Conservation (phyloP, 2,797 vertebrate genomes). For the Danio albolineatus region DNA sequence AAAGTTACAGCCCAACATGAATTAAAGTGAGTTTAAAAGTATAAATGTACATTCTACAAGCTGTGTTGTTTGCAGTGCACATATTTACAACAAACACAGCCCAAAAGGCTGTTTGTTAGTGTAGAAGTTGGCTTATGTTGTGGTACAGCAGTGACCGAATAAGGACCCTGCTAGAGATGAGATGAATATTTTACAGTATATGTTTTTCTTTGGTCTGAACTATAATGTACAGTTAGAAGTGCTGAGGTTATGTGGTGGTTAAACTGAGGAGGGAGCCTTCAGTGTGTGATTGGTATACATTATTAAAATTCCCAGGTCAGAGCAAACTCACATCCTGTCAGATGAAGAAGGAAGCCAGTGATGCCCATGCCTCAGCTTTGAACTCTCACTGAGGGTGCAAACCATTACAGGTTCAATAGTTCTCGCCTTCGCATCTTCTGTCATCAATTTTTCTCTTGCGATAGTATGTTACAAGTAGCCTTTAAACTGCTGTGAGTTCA, state of each 20-base stretch:
- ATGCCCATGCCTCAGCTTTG: slow-evolving; percentile 68
- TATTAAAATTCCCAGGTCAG: slow-evolving; percentile 71
- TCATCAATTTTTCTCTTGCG: slow-evolving; percentile 33
- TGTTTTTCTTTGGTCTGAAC: slow-evolving; percentile 60
- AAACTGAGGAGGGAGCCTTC: slow-evolving; percentile 60
- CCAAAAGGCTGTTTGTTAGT: slow-evolving; percentile 40
- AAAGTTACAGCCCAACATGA: neutral
- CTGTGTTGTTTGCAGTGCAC: neutral
- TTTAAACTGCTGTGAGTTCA: slow-evolving; percentile 51
- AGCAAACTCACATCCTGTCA: slow-evolving; percentile 63
- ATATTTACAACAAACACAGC: neutral
- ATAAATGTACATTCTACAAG: neutral
- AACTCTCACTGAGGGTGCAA: slow-evolving; percentile 66
- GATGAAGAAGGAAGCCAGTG: slow-evolving; percentile 57
- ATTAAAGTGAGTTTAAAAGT: slow-evolving; percentile 2
- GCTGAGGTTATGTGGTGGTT: slow-evolving; percentile 65
- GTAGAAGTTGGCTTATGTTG: slow-evolving; percentile 35
- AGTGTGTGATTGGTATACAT: slow-evolving; percentile 66
- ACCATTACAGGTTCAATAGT: slow-evolving; percentile 62
- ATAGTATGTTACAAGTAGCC: slow-evolving; percentile 58
- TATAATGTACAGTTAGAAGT: slow-evolving; percentile 66
- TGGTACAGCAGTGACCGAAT: slow-evolving; percentile 50
- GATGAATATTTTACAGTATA: slow-evolving; percentile 71
- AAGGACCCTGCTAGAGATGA: slow-evolving; percentile 47
- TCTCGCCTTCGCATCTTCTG: slow-evolving; percentile 36